phyloP scores from a whole-genome alignment of 2,797 vertebrate species.

The Cyprinodon diabolis region DNA sequence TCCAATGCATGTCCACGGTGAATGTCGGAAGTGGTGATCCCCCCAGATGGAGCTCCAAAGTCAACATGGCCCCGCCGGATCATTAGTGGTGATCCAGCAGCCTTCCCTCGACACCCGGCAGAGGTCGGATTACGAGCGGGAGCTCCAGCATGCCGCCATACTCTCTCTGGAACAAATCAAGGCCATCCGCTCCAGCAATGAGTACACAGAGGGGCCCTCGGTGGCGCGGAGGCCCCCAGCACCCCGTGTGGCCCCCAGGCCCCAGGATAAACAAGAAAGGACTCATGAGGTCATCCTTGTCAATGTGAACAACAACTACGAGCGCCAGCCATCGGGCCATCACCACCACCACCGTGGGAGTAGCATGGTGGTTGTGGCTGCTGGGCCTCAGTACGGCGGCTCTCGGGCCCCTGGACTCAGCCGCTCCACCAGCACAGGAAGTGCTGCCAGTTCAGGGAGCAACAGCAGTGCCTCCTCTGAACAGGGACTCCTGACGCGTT shows the following conservation, averaged over 20 bases:
- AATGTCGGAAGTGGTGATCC: constrained; percentile 90
- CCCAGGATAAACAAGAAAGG: constrained; percentile 90
- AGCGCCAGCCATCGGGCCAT: constrained; percentile 77
- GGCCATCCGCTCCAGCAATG: constrained; percentile 93
- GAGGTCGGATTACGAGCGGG: constrained; percentile 89
- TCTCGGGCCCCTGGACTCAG: constrained; percentile 85
- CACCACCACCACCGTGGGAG: constrained; percentile 59
- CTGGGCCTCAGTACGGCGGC: constrained; percentile 64
- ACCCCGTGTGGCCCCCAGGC: constrained; percentile 82
- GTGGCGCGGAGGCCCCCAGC: constrained; percentile 81
- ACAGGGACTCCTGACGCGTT: constrained; percentile 88
- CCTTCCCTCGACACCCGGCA: constrained; percentile 87
- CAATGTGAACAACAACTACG: constrained; percentile 94
- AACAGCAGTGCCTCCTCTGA: constrained; percentile 92
- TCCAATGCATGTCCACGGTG: constrained; percentile 94
- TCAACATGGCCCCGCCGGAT: constrained; percentile 89
- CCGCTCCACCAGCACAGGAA: constrained; percentile 93
- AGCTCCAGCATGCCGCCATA: constrained; percentile 86
- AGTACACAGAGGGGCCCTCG: constrained; percentile 94
- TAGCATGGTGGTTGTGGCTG: constrained; percentile 54
- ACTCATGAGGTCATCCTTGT: constrained; percentile 94
- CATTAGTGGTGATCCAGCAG: constrained; percentile 90
- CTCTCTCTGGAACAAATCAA: constrained; percentile 98
- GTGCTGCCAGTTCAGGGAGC: constrained; percentile 93
- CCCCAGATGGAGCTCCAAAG: constrained; percentile 96